Evolutionary conservation across 2,888 invertebrate species (phyloP), one percentile per base, ranked within the genome.

Genomic region (Cheilosia vernalis): DNA sequence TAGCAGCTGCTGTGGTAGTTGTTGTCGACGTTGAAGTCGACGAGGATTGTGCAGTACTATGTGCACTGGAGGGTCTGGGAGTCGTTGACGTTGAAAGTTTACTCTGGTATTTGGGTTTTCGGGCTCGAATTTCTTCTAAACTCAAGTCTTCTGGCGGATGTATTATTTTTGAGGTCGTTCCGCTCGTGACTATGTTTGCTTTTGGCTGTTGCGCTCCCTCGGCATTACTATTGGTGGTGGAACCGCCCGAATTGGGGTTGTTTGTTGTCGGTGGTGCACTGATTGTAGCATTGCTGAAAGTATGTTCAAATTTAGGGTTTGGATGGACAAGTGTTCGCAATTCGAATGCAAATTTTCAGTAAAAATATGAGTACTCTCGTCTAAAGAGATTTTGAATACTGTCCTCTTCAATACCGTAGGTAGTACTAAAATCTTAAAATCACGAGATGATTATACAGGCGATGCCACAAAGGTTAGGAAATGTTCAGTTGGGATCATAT

Each of bases 141-240:
- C 98, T 98, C 69, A 98, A 95, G 92, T 98, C 98, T 91, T 98
- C 98, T 0, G 97, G 95, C 0, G 98, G 98, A 92, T 98, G 98
- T 88, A 98, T 95, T 74, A 98, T 98, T 93, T 96, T 96, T 89
- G 97, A 96, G 47, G 96, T 95, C 6, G 97, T 96, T 53, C 97
- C 96, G 6, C 96, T 95, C n/a, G 96, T 94, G 7, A 90, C 87
- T 60, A 89, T 86, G 13, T 88, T 88, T 33, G 89, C 83, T 85
- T 89, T 88, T 17, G 88, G 88, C 61, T 88, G 85, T 53, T 89
- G 89, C 24, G 80, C 70, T 37, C 88, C 77, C 33, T 88, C 69
- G 53, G 88, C 91, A 33, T 92, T 92, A 0, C 37, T 37, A 4
- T 91, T 93, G 81, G 92, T 92, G 2, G 92, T 93, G 4, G 93